Evolutionary conservation across 2,888 invertebrate species (phyloP), one percentile per base, ranked within the genome.

Genomic region (Allophyes oxyacanthae): DNA sequence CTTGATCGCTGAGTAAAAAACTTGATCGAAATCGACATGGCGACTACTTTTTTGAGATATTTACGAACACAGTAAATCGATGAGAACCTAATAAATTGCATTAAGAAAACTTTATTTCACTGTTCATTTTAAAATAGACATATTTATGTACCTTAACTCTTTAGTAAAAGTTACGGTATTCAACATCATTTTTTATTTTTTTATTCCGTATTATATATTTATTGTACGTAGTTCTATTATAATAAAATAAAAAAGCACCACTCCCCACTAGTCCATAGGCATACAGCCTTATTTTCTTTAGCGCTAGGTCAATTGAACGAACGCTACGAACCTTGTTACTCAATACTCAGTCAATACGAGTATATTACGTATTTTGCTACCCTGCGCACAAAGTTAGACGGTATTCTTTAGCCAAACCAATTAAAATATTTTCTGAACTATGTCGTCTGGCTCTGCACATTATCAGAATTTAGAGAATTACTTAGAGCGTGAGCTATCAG

Each of bases 41-140:
- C 43, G 41, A 63, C 68, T 52, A 63, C 44, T 65, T 49, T 63
- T 41, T 28, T 57, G 68, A 63, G 48, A 57, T 65, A 52, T 65
- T 65, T 68, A 65, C 44, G 68, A 63, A 67, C 63, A 45, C 51
- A 20, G 51, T 57, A 63, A 62, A 67, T 66, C 38, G 42, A 61
- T 38, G 49, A 25, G 55, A 32, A 55, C 6, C 49, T 61, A 13
- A 66, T 66, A 53, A 60, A 64, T 65, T 34, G 7, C 6, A 36
- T 20, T 14, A 32, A 63, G 26, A 11, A 43, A 32, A 26, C 28
- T 44, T 44, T 38, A 9, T 5, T 14, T 15, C 42, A 7, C 15
- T 34, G 20, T 48, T 40, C 38, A 7, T 15, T 11, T 36, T 0
- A 37, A 10, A 36, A 30, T 13, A 32, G 2, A 14, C 8, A 44